These are phyloP conservation scores for Copidosoma aretas DNA, from an alignment of 2,888 invertebrate species.

Conservation along the genomic window DNA sequence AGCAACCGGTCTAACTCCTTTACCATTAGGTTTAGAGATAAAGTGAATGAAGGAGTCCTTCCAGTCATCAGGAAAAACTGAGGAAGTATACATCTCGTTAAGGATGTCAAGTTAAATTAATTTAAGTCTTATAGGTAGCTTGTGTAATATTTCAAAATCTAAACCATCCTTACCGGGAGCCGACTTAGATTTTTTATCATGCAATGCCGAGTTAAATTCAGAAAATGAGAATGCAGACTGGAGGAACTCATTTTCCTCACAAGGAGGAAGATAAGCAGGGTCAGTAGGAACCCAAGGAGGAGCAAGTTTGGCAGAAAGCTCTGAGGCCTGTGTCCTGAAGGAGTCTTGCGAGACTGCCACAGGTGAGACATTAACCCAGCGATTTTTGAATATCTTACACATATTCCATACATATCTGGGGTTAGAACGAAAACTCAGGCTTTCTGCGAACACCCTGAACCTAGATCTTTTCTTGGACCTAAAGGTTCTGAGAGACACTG, in stretches of 20 bases:
- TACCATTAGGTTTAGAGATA: slow-evolving; percentile 11
- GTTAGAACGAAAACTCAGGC: slow-evolving; percentile 15
- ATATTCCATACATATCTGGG: slow-evolving; percentile 23
- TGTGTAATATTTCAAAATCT: slow-evolving; percentile 11
- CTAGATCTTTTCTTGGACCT: not conserved
- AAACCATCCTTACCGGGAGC: slow-evolving; percentile 24
- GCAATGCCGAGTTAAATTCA: slow-evolving; percentile 13
- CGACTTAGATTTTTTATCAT: slow-evolving; percentile 1
- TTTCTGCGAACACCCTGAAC: slow-evolving; percentile 15
- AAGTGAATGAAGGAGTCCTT: slow-evolving; percentile 11
- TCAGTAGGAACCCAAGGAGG: slow-evolving; percentile 7
- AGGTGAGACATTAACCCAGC: slow-evolving; percentile 8
- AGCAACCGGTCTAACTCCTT: slow-evolving; percentile 13
- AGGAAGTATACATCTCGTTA: slow-evolving; percentile 10
- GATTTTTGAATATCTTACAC: slow-evolving; percentile 18
- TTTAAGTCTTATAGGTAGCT: slow-evolving; percentile 11
- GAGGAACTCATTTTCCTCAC: slow-evolving; percentile 1
- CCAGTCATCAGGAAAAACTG: slow-evolving; percentile 16
- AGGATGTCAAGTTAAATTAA: slow-evolving; percentile 11
- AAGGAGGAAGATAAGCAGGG: not conserved
- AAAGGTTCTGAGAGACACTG: not conserved
- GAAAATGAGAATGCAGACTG: slow-evolving; percentile 1
- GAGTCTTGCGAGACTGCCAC: not conserved
- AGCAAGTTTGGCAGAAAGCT: not conserved
- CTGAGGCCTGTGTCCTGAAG: not conserved